Conservation (phyloP, 2,888 invertebrate species). For the Onchidella celtica region DNA sequence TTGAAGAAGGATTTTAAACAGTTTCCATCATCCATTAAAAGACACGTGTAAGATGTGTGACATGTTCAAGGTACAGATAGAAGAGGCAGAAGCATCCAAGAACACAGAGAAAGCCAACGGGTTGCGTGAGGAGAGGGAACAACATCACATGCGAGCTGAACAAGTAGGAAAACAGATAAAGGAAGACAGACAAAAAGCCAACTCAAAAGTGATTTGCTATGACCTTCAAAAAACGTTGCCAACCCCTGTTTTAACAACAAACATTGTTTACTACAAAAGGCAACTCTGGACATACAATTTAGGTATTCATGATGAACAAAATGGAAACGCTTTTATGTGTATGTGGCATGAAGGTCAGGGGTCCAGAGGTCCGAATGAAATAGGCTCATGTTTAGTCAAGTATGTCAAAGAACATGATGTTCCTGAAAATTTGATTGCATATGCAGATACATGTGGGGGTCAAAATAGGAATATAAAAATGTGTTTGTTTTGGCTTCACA, state of each 20-base stretch:
- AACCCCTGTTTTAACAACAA: not conserved
- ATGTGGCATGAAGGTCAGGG: conserved; percentile 25
- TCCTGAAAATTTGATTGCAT: not conserved
- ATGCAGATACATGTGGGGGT: conserved; percentile 14
- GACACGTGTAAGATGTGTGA: conserved; percentile 21
- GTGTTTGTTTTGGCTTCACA: conserved; percentile 7
- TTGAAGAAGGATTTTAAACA: not conserved
- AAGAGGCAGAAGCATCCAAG: not conserved
- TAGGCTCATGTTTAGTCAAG: conserved; percentile 20
- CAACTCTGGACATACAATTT: not conserved
- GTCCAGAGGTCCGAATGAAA: conserved; percentile 22
- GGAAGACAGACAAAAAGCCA: not conserved
- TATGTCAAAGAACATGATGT: not conserved
- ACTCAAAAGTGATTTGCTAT: conserved; percentile 9
- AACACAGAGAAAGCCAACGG: not conserved
- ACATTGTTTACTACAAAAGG: not conserved
- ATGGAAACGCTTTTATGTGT: conserved; percentile 8
- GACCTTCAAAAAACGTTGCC: conserved; percentile 5
- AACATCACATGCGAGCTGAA: not conserved
- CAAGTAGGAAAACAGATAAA: not conserved
- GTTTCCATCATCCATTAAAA: not conserved
- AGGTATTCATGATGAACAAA: not conserved
- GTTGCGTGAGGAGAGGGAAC: not conserved
- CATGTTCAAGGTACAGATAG: conserved; percentile 1
- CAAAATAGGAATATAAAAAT: conserved; percentile 12